Evolutionary conservation across 2,888 invertebrate genomes (phyloP).

Genomic region (Epistrophe eligans): DNA sequence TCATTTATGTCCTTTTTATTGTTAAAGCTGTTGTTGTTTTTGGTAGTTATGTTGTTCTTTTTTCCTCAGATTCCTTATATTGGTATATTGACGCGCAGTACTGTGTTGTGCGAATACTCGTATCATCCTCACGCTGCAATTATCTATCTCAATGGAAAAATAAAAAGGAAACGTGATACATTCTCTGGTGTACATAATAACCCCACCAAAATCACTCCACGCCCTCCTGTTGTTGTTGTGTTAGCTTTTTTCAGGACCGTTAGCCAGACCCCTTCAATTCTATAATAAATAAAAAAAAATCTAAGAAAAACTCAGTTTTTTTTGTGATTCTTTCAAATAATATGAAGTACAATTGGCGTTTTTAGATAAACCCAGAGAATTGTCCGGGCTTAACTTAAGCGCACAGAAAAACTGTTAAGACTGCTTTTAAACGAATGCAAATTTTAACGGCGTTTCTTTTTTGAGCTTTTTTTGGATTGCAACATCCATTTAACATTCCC

Average conservation of each 20-base stretch:
- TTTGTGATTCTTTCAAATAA: too few relatives aligned
- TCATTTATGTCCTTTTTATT: slow-evolving; percentile 46
- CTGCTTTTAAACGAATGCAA: too few relatives aligned
- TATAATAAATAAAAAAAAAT: background rate
- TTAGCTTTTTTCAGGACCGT: background rate
- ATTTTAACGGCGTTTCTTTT: too few relatives aligned
- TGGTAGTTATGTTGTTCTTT: slow-evolving; percentile 28
- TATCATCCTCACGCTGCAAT: slow-evolving; percentile 51
- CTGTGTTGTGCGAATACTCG: slow-evolving; percentile 61
- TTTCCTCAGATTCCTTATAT: slow-evolving; percentile 19
- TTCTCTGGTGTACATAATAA: slow-evolving; percentile 27
- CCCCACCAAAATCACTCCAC: background rate
- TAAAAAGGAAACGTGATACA: slow-evolving; percentile 38
- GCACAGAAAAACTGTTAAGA: too few relatives aligned
- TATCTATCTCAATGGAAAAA: slow-evolving; percentile 50
- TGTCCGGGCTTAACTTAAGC: too few relatives aligned
- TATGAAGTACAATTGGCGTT: too few relatives aligned
- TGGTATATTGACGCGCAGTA: slow-evolving; percentile 69
- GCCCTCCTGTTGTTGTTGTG: background rate
- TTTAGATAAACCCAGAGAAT: too few relatives aligned
- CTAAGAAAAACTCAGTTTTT: background rate
- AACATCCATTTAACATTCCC: too few relatives aligned
- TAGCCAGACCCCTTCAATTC: background rate
- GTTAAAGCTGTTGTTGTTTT: slow-evolving; percentile 24
- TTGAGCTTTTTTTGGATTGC: too few relatives aligned